phyloP scores from a whole-genome alignment of 2,113 vertebrate genomes.

The Etia nguti region DNA sequence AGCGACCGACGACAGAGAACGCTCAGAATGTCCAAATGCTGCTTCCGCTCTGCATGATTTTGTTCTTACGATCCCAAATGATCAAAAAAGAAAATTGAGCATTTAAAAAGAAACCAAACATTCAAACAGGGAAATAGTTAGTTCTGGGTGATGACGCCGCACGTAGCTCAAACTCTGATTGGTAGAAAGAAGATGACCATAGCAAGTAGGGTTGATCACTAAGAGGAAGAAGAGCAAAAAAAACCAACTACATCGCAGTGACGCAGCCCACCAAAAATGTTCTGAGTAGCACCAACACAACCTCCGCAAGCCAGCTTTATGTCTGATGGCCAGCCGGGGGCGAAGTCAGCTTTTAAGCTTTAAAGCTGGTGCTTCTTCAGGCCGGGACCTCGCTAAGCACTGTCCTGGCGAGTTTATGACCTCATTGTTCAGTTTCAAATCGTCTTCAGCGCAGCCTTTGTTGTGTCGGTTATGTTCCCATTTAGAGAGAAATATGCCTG shows the following conservation, averaged over 20 bases:
- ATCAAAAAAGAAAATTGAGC: neutral
- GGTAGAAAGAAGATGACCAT: neutral
- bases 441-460: neutral
- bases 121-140: neutral
- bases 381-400: neutral
- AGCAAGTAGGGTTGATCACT: neutral
- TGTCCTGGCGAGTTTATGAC: neutral
- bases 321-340: neutral
- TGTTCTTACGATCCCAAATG: neutral
- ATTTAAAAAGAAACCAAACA: neutral
- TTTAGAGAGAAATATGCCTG: neutral
- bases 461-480: neutral
- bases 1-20: neutral
- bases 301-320: neutral
- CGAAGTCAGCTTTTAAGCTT: neutral
- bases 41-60: neutral
- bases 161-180: neutral
- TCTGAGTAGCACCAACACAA: neutral
- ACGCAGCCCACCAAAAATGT: neutral
- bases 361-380: neutral
- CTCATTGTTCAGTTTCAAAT: neutral
- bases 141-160: neutral
- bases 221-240: neutral
- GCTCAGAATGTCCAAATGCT: neutral
- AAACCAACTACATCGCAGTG: neutral